Percentiles rank a stretch among this genome's conserved stretches.
These are phyloP conservation scores for Bombylius discolor DNA, from an alignment of 2,888 invertebrate species.

Conservation along the genomic window DNA sequence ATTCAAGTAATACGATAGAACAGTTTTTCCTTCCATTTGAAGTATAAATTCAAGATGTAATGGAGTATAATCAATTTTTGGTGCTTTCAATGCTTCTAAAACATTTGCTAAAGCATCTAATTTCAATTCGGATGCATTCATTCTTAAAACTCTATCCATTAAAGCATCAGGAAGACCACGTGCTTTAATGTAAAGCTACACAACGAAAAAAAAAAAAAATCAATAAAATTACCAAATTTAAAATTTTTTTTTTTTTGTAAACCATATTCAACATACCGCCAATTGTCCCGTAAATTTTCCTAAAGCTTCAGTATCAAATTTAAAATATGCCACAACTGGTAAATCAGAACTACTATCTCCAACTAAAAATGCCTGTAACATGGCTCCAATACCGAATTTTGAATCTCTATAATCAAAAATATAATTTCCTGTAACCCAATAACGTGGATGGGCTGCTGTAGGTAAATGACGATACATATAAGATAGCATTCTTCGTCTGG, in stretches of 20 bases:
- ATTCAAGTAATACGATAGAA: slow-evolving; percentile 53
- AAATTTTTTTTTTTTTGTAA: not conserved
- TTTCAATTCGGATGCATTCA: slow-evolving; percentile 39
- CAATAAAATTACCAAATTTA: not conserved
- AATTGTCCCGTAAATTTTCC: slow-evolving; percentile 46
- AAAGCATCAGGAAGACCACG: slow-evolving; percentile 37
- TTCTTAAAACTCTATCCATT: slow-evolving; percentile 34
- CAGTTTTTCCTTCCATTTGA: slow-evolving; percentile 52
- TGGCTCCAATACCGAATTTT: slow-evolving; percentile 44
- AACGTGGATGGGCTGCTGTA: slow-evolving; percentile 41
- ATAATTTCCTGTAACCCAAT: slow-evolving; percentile 59
- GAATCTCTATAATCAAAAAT: slow-evolving; percentile 55
- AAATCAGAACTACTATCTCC: slow-evolving; percentile 52
- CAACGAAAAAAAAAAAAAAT: slow-evolving; percentile 5
- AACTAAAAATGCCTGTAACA: slow-evolving; percentile 47
- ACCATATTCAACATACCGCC: slow-evolving; percentile 27
- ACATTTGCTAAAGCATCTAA: slow-evolving; percentile 42
- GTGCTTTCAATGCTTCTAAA: slow-evolving; percentile 37
- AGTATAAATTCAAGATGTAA: slow-evolving; percentile 53
- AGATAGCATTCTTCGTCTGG: slow-evolving; percentile 48
- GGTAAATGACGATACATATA: slow-evolving; percentile 51
- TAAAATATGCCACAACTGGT: slow-evolving; percentile 48
- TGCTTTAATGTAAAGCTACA: slow-evolving; percentile 48
- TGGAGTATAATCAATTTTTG: slow-evolving; percentile 36
- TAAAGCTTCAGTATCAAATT: slow-evolving; percentile 43